Base-by-base conservation (phyloP, 2,797 vertebrate species). In the Xiphophorus birchmanni region DNA sequence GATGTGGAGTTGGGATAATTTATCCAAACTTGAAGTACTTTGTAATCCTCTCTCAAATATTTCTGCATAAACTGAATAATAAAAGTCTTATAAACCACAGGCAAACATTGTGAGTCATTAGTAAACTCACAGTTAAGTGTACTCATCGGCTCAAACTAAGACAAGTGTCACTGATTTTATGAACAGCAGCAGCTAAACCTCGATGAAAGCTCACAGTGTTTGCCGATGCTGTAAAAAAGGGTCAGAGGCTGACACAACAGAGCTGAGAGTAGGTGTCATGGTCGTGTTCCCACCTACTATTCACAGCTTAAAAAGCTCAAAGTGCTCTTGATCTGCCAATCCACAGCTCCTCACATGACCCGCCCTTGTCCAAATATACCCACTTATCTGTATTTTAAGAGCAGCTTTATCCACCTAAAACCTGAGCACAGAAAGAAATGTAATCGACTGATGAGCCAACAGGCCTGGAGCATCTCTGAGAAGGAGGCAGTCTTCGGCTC, bases 231-330 rank as follows among this genome's bases (percentile, higher is more conserved):
- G 75, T 23, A 86, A 77, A 86, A 86, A 87, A 86, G 87, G 75
- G 81, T 90, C 76, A 81, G 60, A 82, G 75, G 82, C 56, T 23
- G 78, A 74, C 75, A 88, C 9, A 17, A 80, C 77, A 76, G 80
- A 84, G 81, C 81, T 11, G 54, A 37, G 82, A 79, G 91, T 90
- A 84, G 91, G 90, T 58, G 79, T 73, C 26, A 2, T 48, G 79
- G 87, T 84, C 86, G 58, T 37, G 54, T 83, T 84, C 58, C 80
- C 85, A 86, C 89, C 92, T 87, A 90, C 87, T 87, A 78, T 79
- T 50, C 79, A 73, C 47, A 65, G 80, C 81, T 88, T 40, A 79
- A 86, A 72, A 90, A 83, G 80, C 88, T 87, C 81, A 92, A 85
- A 90, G 84, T 81, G 76, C 79, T 79, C 87, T 83, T 89, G 89